Base-by-base conservation (phyloP, 2,113 vertebrate genomes). In the Sorex fumeus region DNA sequence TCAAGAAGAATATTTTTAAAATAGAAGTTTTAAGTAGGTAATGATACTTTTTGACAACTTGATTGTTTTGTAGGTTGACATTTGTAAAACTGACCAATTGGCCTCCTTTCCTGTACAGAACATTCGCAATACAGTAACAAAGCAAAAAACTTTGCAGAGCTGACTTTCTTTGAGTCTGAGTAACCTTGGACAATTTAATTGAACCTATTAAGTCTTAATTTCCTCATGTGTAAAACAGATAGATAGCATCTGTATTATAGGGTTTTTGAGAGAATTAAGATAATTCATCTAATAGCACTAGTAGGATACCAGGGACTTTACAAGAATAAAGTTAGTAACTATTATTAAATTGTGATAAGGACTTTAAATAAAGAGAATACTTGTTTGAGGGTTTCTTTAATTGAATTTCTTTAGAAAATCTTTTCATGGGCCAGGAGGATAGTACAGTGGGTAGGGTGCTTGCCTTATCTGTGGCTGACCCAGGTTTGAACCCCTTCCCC, bases 141-240 rank as follows among this genome's bases (percentile, higher is more conserved):
- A 78, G 53, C 4, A 60, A 60, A 69, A 62, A 66, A 27, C 75
- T 91, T 76, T 93, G 36, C 6, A 83, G n/a, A 64, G 1, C 27
- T 78, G 80, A n/a, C 9, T 80, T 87, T 90, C 47, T 88, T 77
- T 87, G 85, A 16, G 60, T 34, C 27, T 85, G 3, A 40, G 23
- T 87, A 82, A 62, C 8, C 57, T 19, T 91, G 40, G 30, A 64
- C 60, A 83, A 7, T 64, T 77, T 75, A 82, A 70, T 25, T 80
- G 40, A 94, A 77, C 1, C 88, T 88, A 82, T 90, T 53, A 79
- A 69, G 40, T 34, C 34, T 76, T 80, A 67, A 30, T 92, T 92
- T 85, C 16, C 32, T 91, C 53, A 77, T 91, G 6, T 92, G 25
- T 62, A 53, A 77, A 90, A 53, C 18, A 76, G 50, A 18, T 70